Base-by-base conservation (phyloP, 2,888 invertebrate species). In the Sipunculus nudus region DNA sequence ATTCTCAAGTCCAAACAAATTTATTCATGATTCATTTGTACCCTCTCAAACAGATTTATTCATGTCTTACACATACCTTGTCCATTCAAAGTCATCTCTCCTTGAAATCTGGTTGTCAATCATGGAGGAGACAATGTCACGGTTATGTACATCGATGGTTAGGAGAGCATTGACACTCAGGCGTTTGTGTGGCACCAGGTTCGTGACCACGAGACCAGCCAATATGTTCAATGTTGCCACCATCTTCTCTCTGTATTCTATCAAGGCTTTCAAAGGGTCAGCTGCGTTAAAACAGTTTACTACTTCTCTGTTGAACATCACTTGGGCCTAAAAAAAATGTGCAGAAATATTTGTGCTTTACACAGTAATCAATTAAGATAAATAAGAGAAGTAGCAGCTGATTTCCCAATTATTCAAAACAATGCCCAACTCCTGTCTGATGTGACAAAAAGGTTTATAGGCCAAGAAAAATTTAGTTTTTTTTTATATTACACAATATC, bases 1-100 rank as follows among this genome's bases (percentile, higher is more conserved):
- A n/a, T n/a, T n/a, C n/a, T n/a, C n/a, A n/a, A n/a, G n/a, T n/a
- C n/a, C n/a, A n/a, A n/a, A n/a, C n/a, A n/a, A n/a, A n/a, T n/a
- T n/a, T n/a, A n/a, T n/a, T n/a, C n/a, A n/a, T n/a, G n/a, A n/a
- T n/a, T n/a, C n/a, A n/a, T n/a, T n/a, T n/a, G n/a, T n/a, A n/a
- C n/a, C n/a, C n/a, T n/a, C n/a, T n/a, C n/a, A n/a, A n/a, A n/a
- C n/a, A n/a, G n/a, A n/a, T n/a, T n/a, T n/a, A n/a, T n/a, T n/a
- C n/a, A n/a, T n/a, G n/a, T n/a, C n/a, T n/a, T n/a, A n/a, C n/a
- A 53, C 67, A 57, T 69, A 81, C 82, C 75, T 81, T 31, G 75
- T 79, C 82, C 82, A 83, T 56, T 82, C 78, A 73, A 83, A 83
- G 69, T 83, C 80, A 47, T 79, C 78, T 29, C 59, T 69, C 28